A percentile compares a stretch with the other conserved stretches of the same genome.
These are phyloP conservation scores for Isoperla grammatica DNA, from an alignment of 2,888 invertebrate genomes.

Conservation along the genomic window DNA sequence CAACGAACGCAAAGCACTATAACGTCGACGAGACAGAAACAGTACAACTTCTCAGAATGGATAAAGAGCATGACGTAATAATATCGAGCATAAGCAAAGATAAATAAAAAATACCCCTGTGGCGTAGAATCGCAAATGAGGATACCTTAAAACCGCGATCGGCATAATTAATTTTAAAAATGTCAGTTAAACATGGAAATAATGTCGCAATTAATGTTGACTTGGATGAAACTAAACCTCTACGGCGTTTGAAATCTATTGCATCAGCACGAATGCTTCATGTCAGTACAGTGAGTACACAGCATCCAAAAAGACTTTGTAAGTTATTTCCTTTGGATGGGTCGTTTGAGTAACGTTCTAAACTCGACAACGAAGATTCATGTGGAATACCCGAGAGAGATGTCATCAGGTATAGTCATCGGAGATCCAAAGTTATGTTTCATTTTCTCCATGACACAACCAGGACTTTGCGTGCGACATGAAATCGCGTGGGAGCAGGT, in stretches of 20 bases:
- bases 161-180: neutral
- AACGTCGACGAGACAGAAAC: neutral
- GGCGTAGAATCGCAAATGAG: neutral
- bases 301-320: too few species aligned
- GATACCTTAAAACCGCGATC: neutral
- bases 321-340: too few species aligned
- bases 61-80: too few species aligned
- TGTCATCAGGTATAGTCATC: conserved; percentile 2
- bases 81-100: too few species aligned
- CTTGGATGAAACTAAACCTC: neutral
- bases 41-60: too few species aligned
- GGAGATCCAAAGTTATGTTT: conserved; percentile 14
- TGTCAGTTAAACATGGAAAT: neutral
- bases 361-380: neutral
- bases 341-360: too few species aligned
- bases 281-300: too few species aligned
- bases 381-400: neutral
- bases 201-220: neutral
- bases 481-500: too few species aligned
- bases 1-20: too few species aligned
- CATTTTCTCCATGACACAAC: conserved; percentile 9
- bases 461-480: neutral
- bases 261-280: too few species aligned
- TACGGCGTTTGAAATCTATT: neutral
- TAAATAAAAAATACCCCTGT: too few species aligned